Conservation (phyloP, 2,113 vertebrate species). For the Ascaphus truei region DNA sequence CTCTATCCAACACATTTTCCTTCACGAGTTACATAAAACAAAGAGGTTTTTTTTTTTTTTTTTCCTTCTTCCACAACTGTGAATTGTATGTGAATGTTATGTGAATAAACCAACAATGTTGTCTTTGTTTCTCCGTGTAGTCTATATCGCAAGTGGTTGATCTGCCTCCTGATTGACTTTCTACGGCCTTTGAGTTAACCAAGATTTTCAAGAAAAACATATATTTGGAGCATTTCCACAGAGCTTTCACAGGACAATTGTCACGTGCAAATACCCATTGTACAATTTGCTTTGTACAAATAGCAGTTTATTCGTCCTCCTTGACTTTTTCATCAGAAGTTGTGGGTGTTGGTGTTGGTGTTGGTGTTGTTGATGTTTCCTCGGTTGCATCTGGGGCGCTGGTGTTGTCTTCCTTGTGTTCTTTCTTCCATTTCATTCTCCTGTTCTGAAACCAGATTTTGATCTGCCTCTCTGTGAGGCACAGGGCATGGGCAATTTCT, state of each 20-base stretch:
- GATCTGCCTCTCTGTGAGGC: slow-evolving; percentile 84
- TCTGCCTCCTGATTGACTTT: neutral
- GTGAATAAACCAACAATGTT: neutral
- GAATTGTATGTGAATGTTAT: neutral
- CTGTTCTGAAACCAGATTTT: slow-evolving; percentile 93
- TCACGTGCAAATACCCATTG: slow-evolving; percentile 49
- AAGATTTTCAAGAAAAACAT: neutral
- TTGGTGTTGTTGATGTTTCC: slow-evolving; percentile 48
- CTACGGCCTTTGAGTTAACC: neutral
- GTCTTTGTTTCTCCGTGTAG: neutral
- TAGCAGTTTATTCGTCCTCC: slow-evolving; percentile 43
- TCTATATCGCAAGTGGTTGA: neutral
- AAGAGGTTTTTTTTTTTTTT: too few species aligned
- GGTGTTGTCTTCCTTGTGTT: slow-evolving; percentile 69
- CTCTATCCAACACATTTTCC: too few species aligned
- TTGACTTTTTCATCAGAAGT: slow-evolving; percentile 56
- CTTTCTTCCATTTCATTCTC: slow-evolving; percentile 93
- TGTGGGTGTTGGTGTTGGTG: neutral
- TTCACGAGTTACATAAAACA: too few species aligned
- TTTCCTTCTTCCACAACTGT: neutral
- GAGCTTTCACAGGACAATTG: slow-evolving; percentile 52
- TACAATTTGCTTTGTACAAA: slow-evolving; percentile 39
- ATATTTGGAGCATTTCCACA: too few species aligned
- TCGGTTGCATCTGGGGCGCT: slow-evolving; percentile 48
- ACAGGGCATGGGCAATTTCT: slow-evolving; percentile 80